Conservation (phyloP, 2,797 vertebrate species). For the Echeneis naucrates region DNA sequence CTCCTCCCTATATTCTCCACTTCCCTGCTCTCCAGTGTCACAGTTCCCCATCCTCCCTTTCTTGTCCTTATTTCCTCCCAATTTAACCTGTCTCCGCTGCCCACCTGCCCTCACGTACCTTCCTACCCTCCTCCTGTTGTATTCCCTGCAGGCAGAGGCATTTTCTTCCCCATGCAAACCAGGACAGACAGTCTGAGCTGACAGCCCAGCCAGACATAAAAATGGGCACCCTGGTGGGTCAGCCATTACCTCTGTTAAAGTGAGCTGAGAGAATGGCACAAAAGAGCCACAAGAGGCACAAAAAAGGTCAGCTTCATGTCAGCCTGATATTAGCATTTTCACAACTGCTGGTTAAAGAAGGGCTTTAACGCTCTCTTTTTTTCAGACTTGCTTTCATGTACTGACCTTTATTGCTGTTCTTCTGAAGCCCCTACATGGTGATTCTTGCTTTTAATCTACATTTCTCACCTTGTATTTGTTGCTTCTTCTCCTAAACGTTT, state of each 20-base stretch:
- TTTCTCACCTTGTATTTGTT: conserved; percentile 13
- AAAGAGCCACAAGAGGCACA: conserved; percentile 7
- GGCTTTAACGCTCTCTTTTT: conserved; percentile 5
- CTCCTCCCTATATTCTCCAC: conserved; percentile 25
- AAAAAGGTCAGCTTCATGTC: conserved; percentile 8
- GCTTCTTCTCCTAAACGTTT: conserved; percentile 7
- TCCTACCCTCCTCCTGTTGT: conserved; percentile 12
- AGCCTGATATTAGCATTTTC: conserved; percentile 28
- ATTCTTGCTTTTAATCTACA: conserved; percentile 25
- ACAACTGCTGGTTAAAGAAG: conserved; percentile 29
- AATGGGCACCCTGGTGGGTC: conserved; percentile 31
- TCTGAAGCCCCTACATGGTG: conserved; percentile 19
- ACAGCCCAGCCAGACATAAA: conserved; percentile 21
- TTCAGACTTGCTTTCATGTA: conserved; percentile 15
- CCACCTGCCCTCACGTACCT: conserved; percentile 32
- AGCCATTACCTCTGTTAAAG: conserved; percentile 38
- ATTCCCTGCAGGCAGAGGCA: conserved; percentile 28
- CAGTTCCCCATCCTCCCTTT: conserved; percentile 20
- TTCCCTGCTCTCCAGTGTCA: conserved; percentile 20
- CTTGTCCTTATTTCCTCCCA: conserved; percentile 25
- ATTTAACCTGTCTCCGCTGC: conserved; percentile 29
- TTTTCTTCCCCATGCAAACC: conserved; percentile 21
- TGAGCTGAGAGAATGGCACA: conserved; percentile 5
- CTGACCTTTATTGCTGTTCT: conserved; percentile 28
- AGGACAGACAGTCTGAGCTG: conserved; percentile 37